Evolutionary conservation across 2,113 vertebrate genomes (phyloP).

Genomic region (Macroglossus sobrinus): DNA sequence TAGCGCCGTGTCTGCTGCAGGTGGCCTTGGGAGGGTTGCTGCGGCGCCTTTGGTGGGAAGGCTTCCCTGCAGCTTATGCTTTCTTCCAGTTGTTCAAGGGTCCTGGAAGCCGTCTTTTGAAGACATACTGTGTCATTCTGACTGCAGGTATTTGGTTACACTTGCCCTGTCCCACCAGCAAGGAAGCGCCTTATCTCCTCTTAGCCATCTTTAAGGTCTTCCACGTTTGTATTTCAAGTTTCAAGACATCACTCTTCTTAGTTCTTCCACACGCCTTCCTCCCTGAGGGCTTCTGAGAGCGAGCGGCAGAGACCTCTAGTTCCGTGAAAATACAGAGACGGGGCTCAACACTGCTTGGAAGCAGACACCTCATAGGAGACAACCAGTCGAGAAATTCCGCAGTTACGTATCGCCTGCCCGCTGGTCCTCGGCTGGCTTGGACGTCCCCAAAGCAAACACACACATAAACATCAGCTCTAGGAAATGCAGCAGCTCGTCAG

Average conservation of each 20-base stretch:
- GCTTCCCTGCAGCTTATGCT: not conserved
- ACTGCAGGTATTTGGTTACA: slow-evolving; percentile 3
- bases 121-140: slow-evolving; percentile 14
- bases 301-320: not conserved
- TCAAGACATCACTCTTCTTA: not conserved
- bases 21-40: not conserved
- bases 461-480: not conserved
- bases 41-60: not conserved
- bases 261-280: not conserved
- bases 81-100: not conserved
- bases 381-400: not conserved
- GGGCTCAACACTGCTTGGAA: not conserved
- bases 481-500: not conserved
- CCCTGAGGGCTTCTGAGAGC: not conserved
- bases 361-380: not conserved
- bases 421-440: not conserved
- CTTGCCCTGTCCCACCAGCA: not conserved
- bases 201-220: not conserved
- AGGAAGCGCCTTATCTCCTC: not conserved
- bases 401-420: not conserved
- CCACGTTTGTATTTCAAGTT: not conserved
- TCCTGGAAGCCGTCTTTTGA: slow-evolving; percentile 15
- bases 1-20: not conserved
- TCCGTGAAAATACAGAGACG: not conserved
- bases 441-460: not conserved